Evolutionary conservation across 1,140 invertebrate genomes (phyloP), one percentile per base, ranked within the genome.

Genomic region (Leguminivora glycinivorella): DNA sequence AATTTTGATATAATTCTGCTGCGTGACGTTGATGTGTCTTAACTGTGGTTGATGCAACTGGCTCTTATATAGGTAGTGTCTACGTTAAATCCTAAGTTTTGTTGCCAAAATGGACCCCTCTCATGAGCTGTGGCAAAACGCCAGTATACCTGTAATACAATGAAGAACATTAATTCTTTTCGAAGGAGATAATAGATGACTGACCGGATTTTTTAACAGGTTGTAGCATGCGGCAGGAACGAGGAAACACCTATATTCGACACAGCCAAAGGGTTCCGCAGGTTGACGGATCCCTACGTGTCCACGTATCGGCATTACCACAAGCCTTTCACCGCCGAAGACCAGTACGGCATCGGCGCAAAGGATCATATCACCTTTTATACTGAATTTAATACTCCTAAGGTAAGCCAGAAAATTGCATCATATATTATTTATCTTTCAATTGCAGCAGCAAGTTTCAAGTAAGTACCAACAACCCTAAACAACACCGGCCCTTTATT

Each of bases 331-430:
- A 76, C 87, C 17, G 26, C 74, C 1, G 82, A 88, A 19, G 87
- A 91, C n/a, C 88, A 89, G 58, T 89, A 87, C 47, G 85, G 87
- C 0, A 83, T 91, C 17, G 86, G 77, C 4, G 84, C 86, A 1
- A 91, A 91, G 63, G 88, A 92, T 67, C 88, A 90, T 2, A 89
- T 92, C 34, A 91, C 90, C n/a, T 83, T 85, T 19, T 91, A 90
- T 56, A 82, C 88, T 0, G 87, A 89, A 70, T 83, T 81, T 31
- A 77, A 85, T 68, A 68, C 79, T 5, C 89, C 89, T 2, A 89
- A 82, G 80, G 89, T 88, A 71, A 73, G 34, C 60, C 43, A 10
- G 31, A 26, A 22, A 10, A 67, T 34, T 4, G n/a, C 5, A 17
- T 66, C 4, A 7, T 4, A 26, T 6, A 40, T 38, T 7, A 1